Evolutionary conservation across 2,888 invertebrate genomes (phyloP), one percentile per base, ranked within the genome.

Genomic region (Drosophila limbata): DNA sequence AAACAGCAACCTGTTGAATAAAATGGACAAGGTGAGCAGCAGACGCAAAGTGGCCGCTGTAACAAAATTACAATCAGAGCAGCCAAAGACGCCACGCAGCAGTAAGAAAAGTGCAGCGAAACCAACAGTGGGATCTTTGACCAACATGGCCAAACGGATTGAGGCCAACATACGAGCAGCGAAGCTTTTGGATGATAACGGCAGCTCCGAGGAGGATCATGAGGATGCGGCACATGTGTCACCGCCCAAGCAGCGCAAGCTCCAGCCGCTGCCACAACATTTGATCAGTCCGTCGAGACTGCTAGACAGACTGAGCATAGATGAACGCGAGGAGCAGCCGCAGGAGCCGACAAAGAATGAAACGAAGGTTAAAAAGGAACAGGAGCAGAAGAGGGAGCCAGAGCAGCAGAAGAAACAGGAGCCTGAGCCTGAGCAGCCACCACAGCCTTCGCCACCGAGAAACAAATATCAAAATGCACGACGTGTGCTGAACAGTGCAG

Each of bases 391-490:
- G 21, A 15, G 11, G 11, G 17, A 33, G n/a, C n/a, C 53, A 13
- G 50, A 45, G 35, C 19, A 52, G 8, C 33, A 19, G 3, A 69
- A 84, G 74, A 72, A 44, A 17, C 15, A 6, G 15, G 63, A 53
- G n/a, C 11, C 4, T n/a, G 65, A 53, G 19, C 19, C 6, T 1
- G 19, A 55, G 6, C 31, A 56, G n/a, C n/a, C 37, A 9, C 21
- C 40, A n/a, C 48, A 67, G 28, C 60, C 73, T 3, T 71, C 77
- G 6, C 78, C 82, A 3, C 74, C 78, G 13, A 84, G 87, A 42
- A 92, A 91, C 60, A 92, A 92, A 73, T 93, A 92, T 62, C 92
- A 92, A 75, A 92, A 90, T 73, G 93, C 93, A 0, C 84, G 92
- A 6, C 89, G 91, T 42, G 91, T 92, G 1, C 80, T 93, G 0